These are phyloP conservation scores for Setipinna tenuifilis DNA, from an alignment of 2,797 vertebrate genomes.

Conservation along the genomic window DNA sequence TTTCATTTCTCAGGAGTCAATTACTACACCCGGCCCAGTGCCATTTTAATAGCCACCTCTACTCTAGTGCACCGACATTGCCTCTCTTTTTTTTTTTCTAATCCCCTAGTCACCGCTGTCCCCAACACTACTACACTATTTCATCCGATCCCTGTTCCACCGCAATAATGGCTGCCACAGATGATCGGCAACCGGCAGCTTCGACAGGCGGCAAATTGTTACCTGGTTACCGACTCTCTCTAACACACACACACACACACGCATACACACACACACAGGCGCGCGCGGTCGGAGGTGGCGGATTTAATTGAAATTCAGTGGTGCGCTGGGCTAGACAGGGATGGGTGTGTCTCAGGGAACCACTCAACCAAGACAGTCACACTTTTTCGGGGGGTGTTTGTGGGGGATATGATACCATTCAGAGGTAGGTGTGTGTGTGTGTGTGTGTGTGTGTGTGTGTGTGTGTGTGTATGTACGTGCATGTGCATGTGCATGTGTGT, in stretches of 20 bases:
- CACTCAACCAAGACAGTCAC: too few relatives aligned
- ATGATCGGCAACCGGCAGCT: not conserved
- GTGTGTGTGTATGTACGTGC: too few relatives aligned
- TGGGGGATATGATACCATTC: too few relatives aligned
- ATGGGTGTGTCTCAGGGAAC: not conserved
- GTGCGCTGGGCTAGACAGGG: not conserved
- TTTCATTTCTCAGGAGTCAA: conserved; percentile 1
- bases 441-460: too few relatives aligned
- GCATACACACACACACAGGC: too few relatives aligned
- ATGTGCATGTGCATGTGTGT: too few relatives aligned
- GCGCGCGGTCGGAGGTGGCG: not conserved
- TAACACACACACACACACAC: too few relatives aligned
- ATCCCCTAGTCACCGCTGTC: not conserved
- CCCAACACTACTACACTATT: not conserved
- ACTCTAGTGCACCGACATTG: not conserved
- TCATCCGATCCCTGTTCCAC: not conserved
- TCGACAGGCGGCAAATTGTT: not conserved
- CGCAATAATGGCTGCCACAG: conserved; percentile 2
- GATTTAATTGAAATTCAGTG: conserved; percentile 9
- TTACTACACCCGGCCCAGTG: not conserved
- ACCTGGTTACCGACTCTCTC: not conserved
- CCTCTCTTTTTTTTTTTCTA: not conserved
- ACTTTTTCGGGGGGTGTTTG: too few relatives aligned
- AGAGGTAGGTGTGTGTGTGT: too few relatives aligned
- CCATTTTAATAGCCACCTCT: conserved; percentile 11